Percentiles rank a stretch among this genome's conserved stretches.
Conservation (phyloP, 2,888 invertebrate species). For the Clepsis dumicolana region DNA sequence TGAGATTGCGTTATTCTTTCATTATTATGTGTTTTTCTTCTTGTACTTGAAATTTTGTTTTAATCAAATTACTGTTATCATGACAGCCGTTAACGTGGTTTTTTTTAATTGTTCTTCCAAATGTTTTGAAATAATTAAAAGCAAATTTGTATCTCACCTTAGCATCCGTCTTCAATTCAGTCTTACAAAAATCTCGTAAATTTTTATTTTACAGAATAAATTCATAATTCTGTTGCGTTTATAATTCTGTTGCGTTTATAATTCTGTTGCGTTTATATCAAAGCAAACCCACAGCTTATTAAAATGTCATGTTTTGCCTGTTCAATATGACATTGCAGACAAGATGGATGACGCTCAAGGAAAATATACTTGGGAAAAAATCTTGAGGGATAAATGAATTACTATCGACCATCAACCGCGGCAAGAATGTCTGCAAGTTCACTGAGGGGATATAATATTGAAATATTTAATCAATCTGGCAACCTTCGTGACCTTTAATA, state of each 20-base stretch:
- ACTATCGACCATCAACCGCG: slow-evolving; percentile 26
- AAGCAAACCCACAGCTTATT: slow-evolving; percentile 20
- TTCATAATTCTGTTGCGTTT: no score
- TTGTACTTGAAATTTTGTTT: no score
- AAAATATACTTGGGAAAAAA: slow-evolving; percentile 18
- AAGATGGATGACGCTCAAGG: slow-evolving; percentile 30
- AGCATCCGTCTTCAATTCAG: no score
- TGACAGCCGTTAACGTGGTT: no score
- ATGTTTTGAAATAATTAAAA: no score
- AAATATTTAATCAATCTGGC: background rate
- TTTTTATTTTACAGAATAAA: no score
- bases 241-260: no score
- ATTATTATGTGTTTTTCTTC: no score
- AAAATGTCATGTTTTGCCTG: slow-evolving; percentile 24
- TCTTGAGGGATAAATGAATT: slow-evolving; percentile 29
- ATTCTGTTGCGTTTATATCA: background rate
- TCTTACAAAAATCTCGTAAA: no score
- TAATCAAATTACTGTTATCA: no score
- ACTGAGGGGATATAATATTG: slow-evolving; percentile 2
- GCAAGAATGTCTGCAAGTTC: slow-evolving; percentile 3
- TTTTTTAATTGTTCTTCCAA: no score
- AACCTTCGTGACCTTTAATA: background rate
- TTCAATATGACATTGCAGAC: slow-evolving; percentile 21
- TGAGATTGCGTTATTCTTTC: background rate
- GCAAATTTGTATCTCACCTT: no score